phyloP scores from a whole-genome alignment of 2,797 vertebrate genomes.

The Thunnus albacares region DNA sequence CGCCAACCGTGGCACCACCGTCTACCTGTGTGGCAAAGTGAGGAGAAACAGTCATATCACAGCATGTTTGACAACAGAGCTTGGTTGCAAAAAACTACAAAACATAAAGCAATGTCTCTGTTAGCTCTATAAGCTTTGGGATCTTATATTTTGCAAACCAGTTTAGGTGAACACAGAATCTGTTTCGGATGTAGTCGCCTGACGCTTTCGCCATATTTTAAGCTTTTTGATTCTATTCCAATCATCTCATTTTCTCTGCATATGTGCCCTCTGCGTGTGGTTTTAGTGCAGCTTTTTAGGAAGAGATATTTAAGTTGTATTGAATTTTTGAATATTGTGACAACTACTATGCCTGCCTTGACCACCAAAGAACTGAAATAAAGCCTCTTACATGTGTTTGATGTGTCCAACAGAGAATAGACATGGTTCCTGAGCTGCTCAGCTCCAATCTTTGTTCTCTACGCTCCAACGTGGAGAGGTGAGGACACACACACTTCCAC shows the following conservation, averaged over 20 bases:
- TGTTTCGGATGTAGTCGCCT: not conserved
- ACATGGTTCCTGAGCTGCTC: conserved; percentile 98
- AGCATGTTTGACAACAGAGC: not conserved
- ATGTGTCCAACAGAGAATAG: conserved; percentile 92
- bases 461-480: conserved; percentile 95
- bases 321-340: not conserved
- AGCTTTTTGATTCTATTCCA: not conserved
- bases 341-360: not conserved
- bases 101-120: too few relatives aligned
- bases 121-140: not conserved
- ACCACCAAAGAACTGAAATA: not conserved
- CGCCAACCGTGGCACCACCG: conserved; percentile 95
- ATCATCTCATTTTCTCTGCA: too few relatives aligned
- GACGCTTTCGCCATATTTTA: too few relatives aligned
- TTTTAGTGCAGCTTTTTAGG: not conserved
- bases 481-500: conserved; percentile 39
- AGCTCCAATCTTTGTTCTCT: conserved; percentile 98
- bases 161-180: not conserved
- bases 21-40: conserved; percentile 98
- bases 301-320: not conserved
- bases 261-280: not conserved
- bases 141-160: not conserved
- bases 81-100: not conserved
- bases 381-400: not conserved
- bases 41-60: conserved; percentile 23